These are phyloP conservation scores for Sitophilus oryzae DNA, from an alignment of 1,140 invertebrate species.

Conservation along the genomic window DNA sequence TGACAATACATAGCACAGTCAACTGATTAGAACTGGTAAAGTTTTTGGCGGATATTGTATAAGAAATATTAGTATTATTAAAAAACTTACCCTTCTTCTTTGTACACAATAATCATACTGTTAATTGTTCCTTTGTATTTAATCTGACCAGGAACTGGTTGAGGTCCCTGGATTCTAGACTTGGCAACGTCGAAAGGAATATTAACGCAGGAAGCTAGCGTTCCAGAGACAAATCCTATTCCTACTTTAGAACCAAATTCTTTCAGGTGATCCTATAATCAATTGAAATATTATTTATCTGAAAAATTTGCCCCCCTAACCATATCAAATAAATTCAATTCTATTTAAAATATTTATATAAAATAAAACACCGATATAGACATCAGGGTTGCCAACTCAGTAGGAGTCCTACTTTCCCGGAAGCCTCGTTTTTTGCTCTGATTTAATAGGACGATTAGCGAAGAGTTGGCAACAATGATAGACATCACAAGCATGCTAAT, in stretches of 20 bases:
- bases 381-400: too few relatives aligned
- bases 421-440: too few relatives aligned
- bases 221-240: slow-evolving; percentile 80
- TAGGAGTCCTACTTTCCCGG: too few relatives aligned
- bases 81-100: slow-evolving; percentile 73
- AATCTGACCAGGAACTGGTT: slow-evolving; percentile 63
- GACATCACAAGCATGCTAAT: too few relatives aligned
- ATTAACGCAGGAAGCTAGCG: slow-evolving; percentile 77
- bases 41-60: neutral
- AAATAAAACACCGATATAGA: too few relatives aligned
- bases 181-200: slow-evolving; percentile 96
- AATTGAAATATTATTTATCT: too few relatives aligned
- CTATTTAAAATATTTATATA: too few relatives aligned
- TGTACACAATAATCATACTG: slow-evolving; percentile 70
- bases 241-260: slow-evolving; percentile 67
- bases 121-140: slow-evolving; percentile 74
- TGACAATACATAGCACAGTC: too few relatives aligned
- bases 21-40: neutral
- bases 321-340: too few relatives aligned
- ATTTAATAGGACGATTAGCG: too few relatives aligned
- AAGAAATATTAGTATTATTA: neutral
- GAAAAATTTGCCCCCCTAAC: too few relatives aligned
- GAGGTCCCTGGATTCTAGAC: slow-evolving; percentile 87
- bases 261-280: slow-evolving; percentile 58
- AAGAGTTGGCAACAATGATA: too few relatives aligned